Conservation (phyloP, 2,113 vertebrate species). For the Thoracochromis brauschi region DNA sequence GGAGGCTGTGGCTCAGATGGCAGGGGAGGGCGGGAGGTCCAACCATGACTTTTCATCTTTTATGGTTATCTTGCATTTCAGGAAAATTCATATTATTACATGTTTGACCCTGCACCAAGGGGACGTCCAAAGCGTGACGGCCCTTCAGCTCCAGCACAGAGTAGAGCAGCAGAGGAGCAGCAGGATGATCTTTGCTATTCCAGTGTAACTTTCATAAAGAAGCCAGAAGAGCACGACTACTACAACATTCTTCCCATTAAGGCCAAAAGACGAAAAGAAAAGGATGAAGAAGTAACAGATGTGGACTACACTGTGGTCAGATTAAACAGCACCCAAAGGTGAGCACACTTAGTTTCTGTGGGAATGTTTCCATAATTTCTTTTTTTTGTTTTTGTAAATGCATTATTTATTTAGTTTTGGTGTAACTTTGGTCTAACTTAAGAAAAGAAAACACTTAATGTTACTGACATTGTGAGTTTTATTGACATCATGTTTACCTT, state of each 20-base stretch:
- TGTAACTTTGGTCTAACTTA: no score
- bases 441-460: background rate
- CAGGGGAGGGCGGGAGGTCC: rapidly evolving
- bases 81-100: background rate
- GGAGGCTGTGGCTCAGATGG: rapidly evolving
- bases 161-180: background rate
- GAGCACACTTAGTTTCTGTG: background rate
- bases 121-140: rapidly evolving
- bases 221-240: background rate
- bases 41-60: rapidly evolving
- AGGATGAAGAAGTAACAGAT: rapidly evolving
- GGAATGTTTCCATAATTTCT: background rate
- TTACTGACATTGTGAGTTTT: background rate
- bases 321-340: background rate
- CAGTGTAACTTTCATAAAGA: background rate
- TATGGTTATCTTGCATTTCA: rapidly evolving
- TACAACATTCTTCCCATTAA: background rate
- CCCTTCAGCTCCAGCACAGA: background rate
- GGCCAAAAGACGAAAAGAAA: background rate
- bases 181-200: background rate
- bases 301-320: background rate
- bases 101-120: background rate
- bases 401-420: background rate
- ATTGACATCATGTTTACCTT: background rate
- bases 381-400: background rate